Evolutionary conservation across 2,888 invertebrate genomes (phyloP), one percentile per base, ranked within the genome.

Genomic region (Leptinotarsa juncta): DNA sequence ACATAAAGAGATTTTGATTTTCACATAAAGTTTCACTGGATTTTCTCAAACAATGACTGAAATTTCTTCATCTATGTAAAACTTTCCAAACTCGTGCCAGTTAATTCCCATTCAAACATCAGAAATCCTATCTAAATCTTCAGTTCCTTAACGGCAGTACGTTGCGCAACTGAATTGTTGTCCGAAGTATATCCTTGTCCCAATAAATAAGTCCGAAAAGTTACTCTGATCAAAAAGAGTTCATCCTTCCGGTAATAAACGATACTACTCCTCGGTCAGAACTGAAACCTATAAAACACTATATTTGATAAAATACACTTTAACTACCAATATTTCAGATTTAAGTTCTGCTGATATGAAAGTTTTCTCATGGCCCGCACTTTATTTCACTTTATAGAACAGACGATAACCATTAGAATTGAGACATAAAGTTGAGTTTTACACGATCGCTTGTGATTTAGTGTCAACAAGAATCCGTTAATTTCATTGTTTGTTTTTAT

Each of bases 311-410:
- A 84, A 85, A 82, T 81, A 83, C 79, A 81, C 82, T 82, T 83
- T 83, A 85, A 79, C 74, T 77, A 79, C 81, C 84, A 77, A 85
- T 85, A 84, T 84, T 83, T 85, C 82, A 84, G 83, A 77, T 84
- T 84, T 80, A 83, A 83, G 81, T 85, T 84, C 82, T 83, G 84
- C 84, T 83, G 85, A 85, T 84, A 81, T 81, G 82, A 83, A 85
- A 85, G 80, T 85, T 85, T 83, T 82, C 82, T 78, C 80, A 80
- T 81, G 78, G 78, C 81, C 79, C 76, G 74, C 75, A 74, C 75
- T 79, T 79, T 79, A 78, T 82, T 81, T 82, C 78, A 75, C 70
- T 81, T 77, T 77, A 78, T 75, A 78, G 71, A 80, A 70, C 77
- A 78, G 79, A 80, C 80, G 80, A 80, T 80, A 80, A 81, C 80